Evolutionary conservation across 2,113 vertebrate genomes (phyloP).

Genomic region (Triplophysa tibetana): DNA sequence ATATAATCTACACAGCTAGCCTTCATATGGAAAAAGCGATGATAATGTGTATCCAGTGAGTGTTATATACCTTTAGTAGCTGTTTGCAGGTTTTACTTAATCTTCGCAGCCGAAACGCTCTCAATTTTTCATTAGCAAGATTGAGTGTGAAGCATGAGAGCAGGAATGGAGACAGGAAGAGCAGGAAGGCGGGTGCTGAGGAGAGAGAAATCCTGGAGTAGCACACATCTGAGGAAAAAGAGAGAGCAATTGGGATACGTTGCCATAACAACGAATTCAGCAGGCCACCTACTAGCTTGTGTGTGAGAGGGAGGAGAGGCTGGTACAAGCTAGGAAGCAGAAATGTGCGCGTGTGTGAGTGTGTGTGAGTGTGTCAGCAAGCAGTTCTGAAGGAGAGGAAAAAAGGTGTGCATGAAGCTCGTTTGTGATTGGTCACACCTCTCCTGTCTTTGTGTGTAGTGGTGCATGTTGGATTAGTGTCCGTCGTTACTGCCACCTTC

Average conservation of each 20-base stretch:
- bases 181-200: constrained; percentile 16
- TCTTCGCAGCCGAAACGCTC: constrained; percentile 23
- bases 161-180: constrained; percentile 33
- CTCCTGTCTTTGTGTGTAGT: constrained; percentile 80
- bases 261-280: constrained; percentile 80
- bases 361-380: constrained; percentile 67
- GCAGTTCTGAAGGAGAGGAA: constrained; percentile 75
- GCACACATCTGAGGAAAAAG: constrained; percentile 62
- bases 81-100: constrained; percentile 33
- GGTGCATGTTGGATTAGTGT: constrained; percentile 80
- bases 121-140: constrained; percentile 74
- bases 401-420: constrained; percentile 72
- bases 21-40: not conserved
- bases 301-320: constrained; percentile 63
- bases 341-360: constrained; percentile 26
- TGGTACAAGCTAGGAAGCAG: constrained; percentile 6
- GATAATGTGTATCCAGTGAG: not conserved
- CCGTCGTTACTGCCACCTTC: constrained; percentile 75
- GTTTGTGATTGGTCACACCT: constrained; percentile 83
- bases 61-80: constrained; percentile 19
- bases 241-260: constrained; percentile 78
- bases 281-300: constrained; percentile 72
- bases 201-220: constrained; percentile 63
- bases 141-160: constrained; percentile 64
- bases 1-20: not conserved